Evolutionary conservation across 1,140 invertebrate species (phyloP).

Genomic region (Diabrotica virgifera): DNA sequence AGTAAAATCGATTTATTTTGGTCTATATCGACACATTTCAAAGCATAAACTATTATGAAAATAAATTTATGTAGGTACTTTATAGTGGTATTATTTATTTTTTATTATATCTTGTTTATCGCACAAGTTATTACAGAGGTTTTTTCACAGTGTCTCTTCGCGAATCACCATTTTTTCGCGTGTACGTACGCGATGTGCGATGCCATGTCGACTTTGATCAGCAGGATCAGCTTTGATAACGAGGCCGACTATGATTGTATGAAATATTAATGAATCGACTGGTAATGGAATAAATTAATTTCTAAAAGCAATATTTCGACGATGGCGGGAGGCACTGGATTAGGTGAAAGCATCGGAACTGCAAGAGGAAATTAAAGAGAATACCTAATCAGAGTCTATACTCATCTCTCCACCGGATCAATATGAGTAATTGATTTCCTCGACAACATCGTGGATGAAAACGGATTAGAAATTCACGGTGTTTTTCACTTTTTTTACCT

Average conservation of each 20-base stretch:
- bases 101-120: no score
- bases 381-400: constrained; percentile 42
- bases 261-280: constrained; percentile 25
- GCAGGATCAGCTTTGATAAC: constrained; percentile 22
- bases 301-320: constrained; percentile 50
- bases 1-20: no score
- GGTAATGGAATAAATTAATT: constrained; percentile 52
- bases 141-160: neutral
- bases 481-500: no score
- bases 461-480: constrained; percentile 5
- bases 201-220: constrained; percentile 22
- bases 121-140: neutral
- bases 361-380: constrained; percentile 46
- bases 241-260: constrained; percentile 24
- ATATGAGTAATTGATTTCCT: constrained; percentile 42
- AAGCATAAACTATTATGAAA: no score
- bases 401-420: constrained; percentile 36
- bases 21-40: no score
- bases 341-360: constrained; percentile 36
- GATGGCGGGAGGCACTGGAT: constrained; percentile 21
- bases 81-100: no score
- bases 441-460: neutral
- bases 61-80: no score
- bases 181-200: neutral
- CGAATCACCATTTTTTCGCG: neutral